phyloP scores from a whole-genome alignment of 2,888 invertebrate species.

The Drosophila incognita region DNA sequence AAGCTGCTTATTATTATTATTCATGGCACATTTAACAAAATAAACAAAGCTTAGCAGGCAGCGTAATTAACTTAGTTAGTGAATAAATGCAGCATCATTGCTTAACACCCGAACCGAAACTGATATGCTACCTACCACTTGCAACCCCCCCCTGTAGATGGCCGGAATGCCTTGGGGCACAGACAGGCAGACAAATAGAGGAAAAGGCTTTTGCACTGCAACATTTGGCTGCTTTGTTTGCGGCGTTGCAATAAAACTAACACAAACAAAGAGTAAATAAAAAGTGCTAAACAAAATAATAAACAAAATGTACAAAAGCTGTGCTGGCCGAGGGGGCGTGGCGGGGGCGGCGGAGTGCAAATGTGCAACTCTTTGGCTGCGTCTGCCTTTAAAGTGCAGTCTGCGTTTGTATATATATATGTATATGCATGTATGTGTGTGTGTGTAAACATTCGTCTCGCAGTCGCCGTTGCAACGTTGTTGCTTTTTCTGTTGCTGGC shows the following conservation, averaged over 20 bases:
- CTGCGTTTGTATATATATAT: neutral
- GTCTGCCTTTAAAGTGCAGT: slow-evolving; percentile 34
- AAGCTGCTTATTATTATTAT: slow-evolving; percentile 21
- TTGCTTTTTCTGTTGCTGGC: slow-evolving; percentile 22
- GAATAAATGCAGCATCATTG: slow-evolving; percentile 40
- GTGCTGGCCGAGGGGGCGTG: neutral
- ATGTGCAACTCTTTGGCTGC: slow-evolving; percentile 35
- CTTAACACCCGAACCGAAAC: slow-evolving; percentile 9
- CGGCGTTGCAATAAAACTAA: slow-evolving; percentile 66
- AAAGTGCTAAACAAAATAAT: slow-evolving; percentile 59
- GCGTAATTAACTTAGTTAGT: slow-evolving; percentile 29
- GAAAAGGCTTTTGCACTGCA: slow-evolving; percentile 24
- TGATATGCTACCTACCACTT: neutral
- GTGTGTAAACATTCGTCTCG: slow-evolving; percentile 59
- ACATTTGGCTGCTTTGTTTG: slow-evolving; percentile 49
- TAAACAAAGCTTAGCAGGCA: neutral
- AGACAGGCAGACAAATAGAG: slow-evolving; percentile 3
- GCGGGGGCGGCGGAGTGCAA: neutral
- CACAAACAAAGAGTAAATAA: slow-evolving; percentile 76
- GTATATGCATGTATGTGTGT: neutral
- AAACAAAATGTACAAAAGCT: slow-evolving; percentile 52
- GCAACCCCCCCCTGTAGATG: neutral
- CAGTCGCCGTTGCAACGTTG: slow-evolving; percentile 37
- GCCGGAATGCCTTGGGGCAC: slow-evolving; percentile 3
- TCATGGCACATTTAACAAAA: neutral